Conservation (phyloP, 2,888 invertebrate genomes). For the Drosophila sordidula region DNA sequence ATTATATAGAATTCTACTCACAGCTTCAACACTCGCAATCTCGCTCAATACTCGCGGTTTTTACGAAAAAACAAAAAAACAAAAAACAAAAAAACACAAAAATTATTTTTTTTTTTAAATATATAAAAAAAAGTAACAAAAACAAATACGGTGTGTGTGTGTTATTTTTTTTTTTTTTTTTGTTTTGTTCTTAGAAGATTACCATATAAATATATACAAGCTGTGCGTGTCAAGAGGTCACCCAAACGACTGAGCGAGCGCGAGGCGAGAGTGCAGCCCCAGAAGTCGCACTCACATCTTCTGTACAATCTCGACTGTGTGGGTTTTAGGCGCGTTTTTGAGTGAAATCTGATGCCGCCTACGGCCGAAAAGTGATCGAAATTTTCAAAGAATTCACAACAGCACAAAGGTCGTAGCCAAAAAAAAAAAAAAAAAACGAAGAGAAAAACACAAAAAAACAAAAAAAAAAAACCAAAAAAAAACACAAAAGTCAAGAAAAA, state of each 20-base stretch:
- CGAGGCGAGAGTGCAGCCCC: conserved; percentile 50
- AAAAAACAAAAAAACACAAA: conserved; percentile 20
- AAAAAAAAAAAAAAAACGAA: conserved; percentile 5
- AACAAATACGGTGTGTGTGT: conserved; percentile 34
- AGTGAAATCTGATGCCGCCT: conserved; percentile 54
- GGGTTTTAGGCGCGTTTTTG: conserved; percentile 30
- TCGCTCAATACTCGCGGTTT: conserved; percentile 49
- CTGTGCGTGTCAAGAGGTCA: conserved; percentile 70
- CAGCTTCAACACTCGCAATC: conserved; percentile 31
- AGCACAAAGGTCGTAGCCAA: conserved; percentile 11
- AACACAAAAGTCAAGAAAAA: conserved; percentile 7
- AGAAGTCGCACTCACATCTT: conserved; percentile 36
- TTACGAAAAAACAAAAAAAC: conserved; percentile 20
- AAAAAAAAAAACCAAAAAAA: neutral
- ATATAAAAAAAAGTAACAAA: conserved; percentile 14
- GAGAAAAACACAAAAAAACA: conserved; percentile 11
- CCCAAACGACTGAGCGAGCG: conserved; percentile 45
- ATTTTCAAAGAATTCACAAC: conserved; percentile 27
- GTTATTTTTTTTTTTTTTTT: conserved; percentile 17
- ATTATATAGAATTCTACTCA: conserved; percentile 40
- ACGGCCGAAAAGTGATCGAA: conserved; percentile 39
- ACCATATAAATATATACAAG: conserved; percentile 28
- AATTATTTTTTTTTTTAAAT: conserved; percentile 2
- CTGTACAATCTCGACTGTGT: conserved; percentile 33
- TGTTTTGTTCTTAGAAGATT: conserved; percentile 60